Evolutionary conservation across 2,113 vertebrate genomes (phyloP).

Genomic region (Sceloporus tristichus): DNA sequence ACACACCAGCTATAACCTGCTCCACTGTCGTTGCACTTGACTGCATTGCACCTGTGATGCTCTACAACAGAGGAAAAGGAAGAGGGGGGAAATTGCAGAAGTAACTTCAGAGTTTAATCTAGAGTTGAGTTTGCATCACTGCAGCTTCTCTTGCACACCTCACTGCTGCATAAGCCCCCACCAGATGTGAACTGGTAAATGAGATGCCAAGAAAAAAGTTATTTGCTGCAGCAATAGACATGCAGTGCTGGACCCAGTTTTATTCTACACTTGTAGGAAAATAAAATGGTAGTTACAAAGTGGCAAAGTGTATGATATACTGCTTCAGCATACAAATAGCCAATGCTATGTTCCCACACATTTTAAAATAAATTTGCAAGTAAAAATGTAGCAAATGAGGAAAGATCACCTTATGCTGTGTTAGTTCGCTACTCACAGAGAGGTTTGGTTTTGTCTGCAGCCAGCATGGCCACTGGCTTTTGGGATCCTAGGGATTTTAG

Average conservation of each 20-base stretch:
- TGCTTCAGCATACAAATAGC: not conserved
- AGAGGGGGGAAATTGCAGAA: slow-evolving; percentile 34
- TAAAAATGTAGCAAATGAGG: not conserved
- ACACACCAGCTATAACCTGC: not conserved
- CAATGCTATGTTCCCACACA: not conserved
- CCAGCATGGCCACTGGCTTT: too few relatives aligned
- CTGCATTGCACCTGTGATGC: slow-evolving; percentile 11
- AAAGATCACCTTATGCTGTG: not conserved
- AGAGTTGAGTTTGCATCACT: not conserved
- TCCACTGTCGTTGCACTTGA: slow-evolving; percentile 14
- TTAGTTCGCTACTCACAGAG: not conserved
- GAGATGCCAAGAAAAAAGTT: not conserved
- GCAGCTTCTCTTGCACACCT: not conserved
- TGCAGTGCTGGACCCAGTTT: not conserved
- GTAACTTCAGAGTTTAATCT: not conserved
- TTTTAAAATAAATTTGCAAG: not conserved
- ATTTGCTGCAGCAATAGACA: not conserved
- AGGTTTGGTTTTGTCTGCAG: too few relatives aligned
- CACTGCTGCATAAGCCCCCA: not conserved
- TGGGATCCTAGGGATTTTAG: too few relatives aligned
- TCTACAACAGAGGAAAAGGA: slow-evolving; percentile 24
- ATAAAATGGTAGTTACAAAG: not conserved
- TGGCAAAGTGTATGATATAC: not conserved
- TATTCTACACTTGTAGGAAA: not conserved
- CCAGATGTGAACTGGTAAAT: not conserved